Conservation (phyloP, 37 sponge, comb jelly and placozoan genomes). For the Mnemiopsis leidyi region DNA sequence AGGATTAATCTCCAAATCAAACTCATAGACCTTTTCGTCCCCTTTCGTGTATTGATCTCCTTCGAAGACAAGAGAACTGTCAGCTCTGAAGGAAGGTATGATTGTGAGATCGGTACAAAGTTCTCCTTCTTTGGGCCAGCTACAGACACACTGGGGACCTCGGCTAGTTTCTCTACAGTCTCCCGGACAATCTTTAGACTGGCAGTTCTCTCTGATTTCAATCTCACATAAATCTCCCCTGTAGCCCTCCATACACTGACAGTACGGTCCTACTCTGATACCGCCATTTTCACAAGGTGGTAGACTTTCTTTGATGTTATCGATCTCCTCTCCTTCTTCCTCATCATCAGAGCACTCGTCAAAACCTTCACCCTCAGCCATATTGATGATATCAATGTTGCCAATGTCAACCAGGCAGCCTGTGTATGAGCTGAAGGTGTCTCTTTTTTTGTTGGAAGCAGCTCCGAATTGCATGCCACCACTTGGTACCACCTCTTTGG, state of each 20-base stretch:
- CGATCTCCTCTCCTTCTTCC: background rate
- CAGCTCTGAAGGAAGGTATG: constrained; percentile 45
- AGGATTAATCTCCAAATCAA: constrained; percentile 27
- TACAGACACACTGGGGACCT: constrained; percentile 46
- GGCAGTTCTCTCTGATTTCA: background rate
- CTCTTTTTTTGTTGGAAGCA: background rate
- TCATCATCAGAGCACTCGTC: constrained; percentile 1
- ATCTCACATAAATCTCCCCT: constrained; percentile 5
- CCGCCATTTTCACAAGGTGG: constrained; percentile 20
- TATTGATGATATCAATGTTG: background rate
- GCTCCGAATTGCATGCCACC: constrained; percentile 11
- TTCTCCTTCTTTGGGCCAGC: constrained; percentile 18
- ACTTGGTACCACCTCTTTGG: background rate
- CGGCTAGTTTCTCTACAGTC: background rate
- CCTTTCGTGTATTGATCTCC: background rate
- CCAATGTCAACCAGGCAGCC: constrained; percentile 29
- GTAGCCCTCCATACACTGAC: constrained; percentile 27
- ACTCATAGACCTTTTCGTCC: background rate
- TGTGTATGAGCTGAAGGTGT: background rate
- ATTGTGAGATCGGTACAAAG: background rate
- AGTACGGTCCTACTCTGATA: constrained; percentile 28
- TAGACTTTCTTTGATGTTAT: background rate
- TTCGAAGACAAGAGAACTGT: background rate
- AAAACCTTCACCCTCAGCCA: constrained; percentile 24
- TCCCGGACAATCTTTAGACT: background rate